Percentiles rank a stretch among this genome's conserved stretches.
These are phyloP conservation scores for Ptyas mucosa DNA, from an alignment of 2,113 vertebrate genomes.

Conservation along the genomic window DNA sequence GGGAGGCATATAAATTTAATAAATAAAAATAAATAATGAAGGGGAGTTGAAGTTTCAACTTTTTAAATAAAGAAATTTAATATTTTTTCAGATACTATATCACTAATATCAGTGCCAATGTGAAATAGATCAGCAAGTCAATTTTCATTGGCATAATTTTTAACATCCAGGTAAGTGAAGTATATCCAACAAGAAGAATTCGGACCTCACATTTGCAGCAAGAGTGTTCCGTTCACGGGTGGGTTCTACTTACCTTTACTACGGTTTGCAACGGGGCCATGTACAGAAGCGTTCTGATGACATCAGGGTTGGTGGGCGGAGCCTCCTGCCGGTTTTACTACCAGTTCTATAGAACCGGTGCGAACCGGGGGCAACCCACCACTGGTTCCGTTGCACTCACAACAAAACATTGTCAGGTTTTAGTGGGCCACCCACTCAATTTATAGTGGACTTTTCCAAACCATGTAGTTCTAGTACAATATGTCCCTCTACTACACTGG, in stretches of 20 bases:
- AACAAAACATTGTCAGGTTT: constrained; percentile 30
- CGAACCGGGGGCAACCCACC: too few species aligned
- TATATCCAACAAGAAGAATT: neutral
- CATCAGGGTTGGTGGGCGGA: too few species aligned
- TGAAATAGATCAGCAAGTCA: neutral
- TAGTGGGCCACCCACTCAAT: constrained; percentile 51
- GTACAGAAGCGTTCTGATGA: too few species aligned
- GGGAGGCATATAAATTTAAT: too few species aligned
- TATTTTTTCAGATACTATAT: neutral
- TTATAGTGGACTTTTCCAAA: constrained; percentile 34
- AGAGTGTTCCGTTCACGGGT: neutral
- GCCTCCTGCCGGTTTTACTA: too few species aligned
- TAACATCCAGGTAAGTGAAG: neutral
- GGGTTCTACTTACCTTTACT: too few species aligned
- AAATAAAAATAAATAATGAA: neutral
- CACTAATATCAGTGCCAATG: neutral
- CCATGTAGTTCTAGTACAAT: constrained; percentile 40
- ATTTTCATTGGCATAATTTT: neutral
- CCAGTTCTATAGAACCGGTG: too few species aligned
- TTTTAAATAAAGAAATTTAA: neutral
- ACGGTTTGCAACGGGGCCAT: too few species aligned
- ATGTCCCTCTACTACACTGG: constrained; percentile 52
- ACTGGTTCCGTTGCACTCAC: neutral
- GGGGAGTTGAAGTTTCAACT: neutral
- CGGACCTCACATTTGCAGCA: neutral